These are phyloP conservation scores for Passer domesticus DNA, from an alignment of 2,113 vertebrate species.

Conservation along the genomic window DNA sequence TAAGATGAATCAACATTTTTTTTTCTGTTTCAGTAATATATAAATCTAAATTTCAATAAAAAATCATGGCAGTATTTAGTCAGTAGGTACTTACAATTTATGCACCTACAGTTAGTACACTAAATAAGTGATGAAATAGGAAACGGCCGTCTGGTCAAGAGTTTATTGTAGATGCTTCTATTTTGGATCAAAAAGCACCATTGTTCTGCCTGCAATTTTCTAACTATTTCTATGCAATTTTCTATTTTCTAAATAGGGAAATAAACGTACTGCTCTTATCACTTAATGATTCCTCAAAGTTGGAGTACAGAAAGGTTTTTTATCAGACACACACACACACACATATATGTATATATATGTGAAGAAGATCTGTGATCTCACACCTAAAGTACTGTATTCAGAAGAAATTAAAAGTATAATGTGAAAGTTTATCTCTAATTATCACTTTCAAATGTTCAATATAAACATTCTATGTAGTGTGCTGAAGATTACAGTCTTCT, in stretches of 20 bases:
- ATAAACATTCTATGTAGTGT: neutral
- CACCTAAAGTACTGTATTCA: neutral
- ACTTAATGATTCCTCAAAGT: neutral
- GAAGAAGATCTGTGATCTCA: neutral
- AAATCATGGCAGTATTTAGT: neutral
- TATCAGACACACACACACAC: neutral
- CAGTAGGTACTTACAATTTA: neutral
- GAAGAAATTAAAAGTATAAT: neutral
- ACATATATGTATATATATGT: no score
- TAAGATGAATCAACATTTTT: neutral
- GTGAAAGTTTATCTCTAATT: neutral
- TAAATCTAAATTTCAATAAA: neutral
- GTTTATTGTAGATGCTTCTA: neutral
- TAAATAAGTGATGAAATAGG: neutral
- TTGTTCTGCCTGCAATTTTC: neutral
- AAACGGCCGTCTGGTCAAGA: neutral
- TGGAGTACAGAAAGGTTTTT: neutral
- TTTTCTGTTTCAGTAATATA: neutral
- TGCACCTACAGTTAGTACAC: neutral
- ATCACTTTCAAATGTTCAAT: neutral
- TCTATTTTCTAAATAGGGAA: neutral
- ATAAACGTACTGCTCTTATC: neutral
- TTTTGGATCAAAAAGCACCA: neutral
- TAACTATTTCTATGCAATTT: neutral
- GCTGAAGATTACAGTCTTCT: neutral